These are phyloP conservation scores for Microchirus variegatus DNA, from an alignment of 2,797 vertebrate genomes.

Conservation along the genomic window DNA sequence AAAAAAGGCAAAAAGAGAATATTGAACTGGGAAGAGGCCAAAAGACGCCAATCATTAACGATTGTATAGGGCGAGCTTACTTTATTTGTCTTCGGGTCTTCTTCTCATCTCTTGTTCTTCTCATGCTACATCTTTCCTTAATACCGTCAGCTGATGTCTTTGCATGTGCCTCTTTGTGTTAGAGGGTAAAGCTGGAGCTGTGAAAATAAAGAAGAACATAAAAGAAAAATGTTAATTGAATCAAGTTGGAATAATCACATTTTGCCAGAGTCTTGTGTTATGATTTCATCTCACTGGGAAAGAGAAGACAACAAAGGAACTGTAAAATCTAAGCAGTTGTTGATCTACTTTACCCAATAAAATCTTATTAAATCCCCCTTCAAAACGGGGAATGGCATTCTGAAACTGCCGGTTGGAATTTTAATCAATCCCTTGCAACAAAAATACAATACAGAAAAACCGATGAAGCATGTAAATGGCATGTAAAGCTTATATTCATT, in stretches of 20 bases:
- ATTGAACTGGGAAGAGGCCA: background rate
- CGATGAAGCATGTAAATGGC: constrained; percentile 4
- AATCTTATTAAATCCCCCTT: constrained; percentile 40
- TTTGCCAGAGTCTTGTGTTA: constrained; percentile 26
- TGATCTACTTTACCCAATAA: constrained; percentile 47
- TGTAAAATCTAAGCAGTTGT: constrained; percentile 30
- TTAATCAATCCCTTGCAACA: constrained; percentile 38
- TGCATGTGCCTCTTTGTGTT: background rate
- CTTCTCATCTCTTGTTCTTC: constrained; percentile 4
- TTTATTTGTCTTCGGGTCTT: constrained; percentile 22
- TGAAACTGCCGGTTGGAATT: constrained; percentile 40
- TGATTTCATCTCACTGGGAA: constrained; percentile 36
- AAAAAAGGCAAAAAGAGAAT: background rate
- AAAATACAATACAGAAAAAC: constrained; percentile 27
- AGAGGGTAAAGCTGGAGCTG: background rate
- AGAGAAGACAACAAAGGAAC: constrained; percentile 25
- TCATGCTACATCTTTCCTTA: constrained; percentile 7
- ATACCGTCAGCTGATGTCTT: constrained; percentile 19
- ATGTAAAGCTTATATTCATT: constrained; percentile 9
- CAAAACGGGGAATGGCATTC: constrained; percentile 36
- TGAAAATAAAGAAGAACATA: background rate
- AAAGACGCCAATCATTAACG: constrained; percentile 22
- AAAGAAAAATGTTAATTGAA: constrained; percentile 28
- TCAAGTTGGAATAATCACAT: constrained; percentile 34
- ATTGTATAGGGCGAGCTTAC: constrained; percentile 27